Percentiles rank a stretch among this genome's conserved stretches.
phyloP scores from a whole-genome alignment of 2,888 invertebrate genomes.

The Lepidonotus clava region DNA sequence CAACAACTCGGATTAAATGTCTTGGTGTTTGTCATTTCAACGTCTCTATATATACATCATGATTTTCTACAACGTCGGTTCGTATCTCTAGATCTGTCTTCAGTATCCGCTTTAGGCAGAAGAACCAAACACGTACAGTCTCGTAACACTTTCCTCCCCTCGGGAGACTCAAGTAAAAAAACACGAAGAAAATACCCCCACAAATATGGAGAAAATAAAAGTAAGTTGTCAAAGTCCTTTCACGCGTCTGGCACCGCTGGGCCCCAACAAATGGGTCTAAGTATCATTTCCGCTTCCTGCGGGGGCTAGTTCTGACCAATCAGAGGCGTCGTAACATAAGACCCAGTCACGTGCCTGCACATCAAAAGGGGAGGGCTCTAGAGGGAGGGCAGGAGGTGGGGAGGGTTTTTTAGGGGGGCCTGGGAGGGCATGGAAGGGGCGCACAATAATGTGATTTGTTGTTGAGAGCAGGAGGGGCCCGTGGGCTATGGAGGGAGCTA shows the following conservation, averaged over 20 bases:
- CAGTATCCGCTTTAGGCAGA: too few relatives aligned
- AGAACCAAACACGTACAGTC: too few relatives aligned
- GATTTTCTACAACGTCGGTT: too few relatives aligned
- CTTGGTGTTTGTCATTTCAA: too few relatives aligned
- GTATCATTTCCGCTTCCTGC: constrained; percentile 36
- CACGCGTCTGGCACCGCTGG: neutral
- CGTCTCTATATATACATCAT: too few relatives aligned
- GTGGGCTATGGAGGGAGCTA: neutral
- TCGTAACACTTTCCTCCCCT: neutral
- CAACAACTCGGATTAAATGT: too few relatives aligned
- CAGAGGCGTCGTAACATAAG: constrained; percentile 45
- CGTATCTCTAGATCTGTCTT: too few relatives aligned
- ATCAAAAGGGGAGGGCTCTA: constrained; percentile 26
- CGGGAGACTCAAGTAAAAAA: too few relatives aligned
- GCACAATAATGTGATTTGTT: constrained; percentile 44
- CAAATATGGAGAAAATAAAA: too few relatives aligned
- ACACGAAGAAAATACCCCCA: too few relatives aligned
- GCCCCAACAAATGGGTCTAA: neutral
- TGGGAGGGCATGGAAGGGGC: neutral
- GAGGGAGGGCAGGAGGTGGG: constrained; percentile 10
- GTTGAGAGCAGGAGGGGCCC: constrained; percentile 16
- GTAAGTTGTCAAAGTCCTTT: constrained; percentile 3
- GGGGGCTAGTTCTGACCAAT: constrained; percentile 47
- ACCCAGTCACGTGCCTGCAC: constrained; percentile 18
- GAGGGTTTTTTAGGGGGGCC: neutral